phyloP scores from a whole-genome alignment of 2,797 vertebrate genomes.

The Sebastes umbrosus region DNA sequence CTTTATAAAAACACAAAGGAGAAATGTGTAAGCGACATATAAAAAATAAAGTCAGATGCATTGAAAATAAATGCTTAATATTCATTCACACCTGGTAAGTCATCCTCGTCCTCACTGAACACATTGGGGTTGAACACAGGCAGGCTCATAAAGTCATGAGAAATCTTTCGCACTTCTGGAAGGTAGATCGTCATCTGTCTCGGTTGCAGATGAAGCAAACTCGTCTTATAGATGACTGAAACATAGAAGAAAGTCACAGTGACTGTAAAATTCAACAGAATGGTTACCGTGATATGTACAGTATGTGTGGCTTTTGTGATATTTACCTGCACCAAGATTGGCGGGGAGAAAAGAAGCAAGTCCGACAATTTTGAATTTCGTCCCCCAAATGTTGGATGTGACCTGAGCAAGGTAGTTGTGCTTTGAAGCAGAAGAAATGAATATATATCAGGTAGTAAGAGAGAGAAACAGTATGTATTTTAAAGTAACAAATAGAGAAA shows the following conservation, averaged over 20 bases:
- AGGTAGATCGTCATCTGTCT: conserved; percentile 99
- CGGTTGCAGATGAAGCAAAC: conserved; percentile 96
- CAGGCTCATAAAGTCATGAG: conserved; percentile 95
- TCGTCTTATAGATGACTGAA: conserved; percentile 98
- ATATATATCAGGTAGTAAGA: neutral
- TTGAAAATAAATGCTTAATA: neutral
- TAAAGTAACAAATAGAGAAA: neutral
- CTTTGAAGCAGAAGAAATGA: conserved; percentile 74
- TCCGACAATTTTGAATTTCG: conserved; percentile 99
- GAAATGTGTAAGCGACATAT: neutral
- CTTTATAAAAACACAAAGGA: conserved; percentile 70
- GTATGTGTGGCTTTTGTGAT: neutral
- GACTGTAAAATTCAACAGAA: neutral
- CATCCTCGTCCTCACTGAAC: conserved; percentile 99
- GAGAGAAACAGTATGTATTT: rapidly evolving
- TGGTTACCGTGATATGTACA: neutral
- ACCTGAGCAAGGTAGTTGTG: conserved; percentile 99
- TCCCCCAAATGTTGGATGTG: conserved; percentile 99
- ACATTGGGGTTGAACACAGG: conserved; percentile 98
- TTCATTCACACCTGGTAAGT: conserved; percentile 81
- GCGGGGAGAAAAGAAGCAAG: conserved; percentile 97
- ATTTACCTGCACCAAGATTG: conserved; percentile 97
- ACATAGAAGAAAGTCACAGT: neutral
- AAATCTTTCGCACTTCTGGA: conserved; percentile 96
- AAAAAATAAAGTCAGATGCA: neutral